Percentiles rank a stretch among this genome's conserved stretches.
phyloP scores from a whole-genome alignment of 1,140 invertebrate genomes.

The Drosophila bifasciata region DNA sequence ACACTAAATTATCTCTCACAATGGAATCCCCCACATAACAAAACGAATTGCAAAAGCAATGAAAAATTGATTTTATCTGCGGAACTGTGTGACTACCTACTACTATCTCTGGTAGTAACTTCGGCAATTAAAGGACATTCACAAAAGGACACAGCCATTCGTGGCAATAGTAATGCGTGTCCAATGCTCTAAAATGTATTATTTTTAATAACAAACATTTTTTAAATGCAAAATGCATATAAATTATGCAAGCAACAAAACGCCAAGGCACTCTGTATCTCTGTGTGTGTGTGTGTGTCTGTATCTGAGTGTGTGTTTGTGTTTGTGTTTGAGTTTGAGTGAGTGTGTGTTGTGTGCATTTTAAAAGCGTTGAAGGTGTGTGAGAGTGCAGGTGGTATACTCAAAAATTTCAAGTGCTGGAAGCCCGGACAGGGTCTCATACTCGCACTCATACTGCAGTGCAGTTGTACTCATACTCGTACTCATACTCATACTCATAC shows the following conservation, averaged over 20 bases:
- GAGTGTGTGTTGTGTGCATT: constrained; percentile 31
- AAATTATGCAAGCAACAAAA: constrained; percentile 60
- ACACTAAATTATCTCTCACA: constrained; percentile 7
- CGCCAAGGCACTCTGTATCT: constrained; percentile 43
- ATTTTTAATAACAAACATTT: constrained; percentile 64
- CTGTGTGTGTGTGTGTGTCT: constrained; percentile 10
- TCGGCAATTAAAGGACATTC: constrained; percentile 37
- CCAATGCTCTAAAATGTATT: constrained; percentile 75
- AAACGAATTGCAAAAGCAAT: constrained; percentile 7
- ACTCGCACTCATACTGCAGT: no score
- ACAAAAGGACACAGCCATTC: not conserved
- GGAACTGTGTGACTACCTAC: constrained; percentile 33
- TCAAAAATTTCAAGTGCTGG: constrained; percentile 70
- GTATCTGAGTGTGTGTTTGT: constrained; percentile 6
- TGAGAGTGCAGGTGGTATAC: constrained; percentile 57
- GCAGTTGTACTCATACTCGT: no score
- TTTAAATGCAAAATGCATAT: constrained; percentile 64
- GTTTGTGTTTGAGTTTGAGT: constrained; percentile 15
- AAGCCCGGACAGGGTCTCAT: constrained; percentile 33
- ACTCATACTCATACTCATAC: no score
- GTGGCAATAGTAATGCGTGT: constrained; percentile 42
- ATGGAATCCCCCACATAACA: not conserved
- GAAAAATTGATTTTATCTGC: constrained; percentile 27
- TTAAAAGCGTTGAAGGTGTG: constrained; percentile 61
- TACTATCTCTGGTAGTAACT: constrained; percentile 16